These are phyloP conservation scores for Macrostomum lignano DNA, from an alignment of 1,140 invertebrate genomes.

Conservation along the genomic window DNA sequence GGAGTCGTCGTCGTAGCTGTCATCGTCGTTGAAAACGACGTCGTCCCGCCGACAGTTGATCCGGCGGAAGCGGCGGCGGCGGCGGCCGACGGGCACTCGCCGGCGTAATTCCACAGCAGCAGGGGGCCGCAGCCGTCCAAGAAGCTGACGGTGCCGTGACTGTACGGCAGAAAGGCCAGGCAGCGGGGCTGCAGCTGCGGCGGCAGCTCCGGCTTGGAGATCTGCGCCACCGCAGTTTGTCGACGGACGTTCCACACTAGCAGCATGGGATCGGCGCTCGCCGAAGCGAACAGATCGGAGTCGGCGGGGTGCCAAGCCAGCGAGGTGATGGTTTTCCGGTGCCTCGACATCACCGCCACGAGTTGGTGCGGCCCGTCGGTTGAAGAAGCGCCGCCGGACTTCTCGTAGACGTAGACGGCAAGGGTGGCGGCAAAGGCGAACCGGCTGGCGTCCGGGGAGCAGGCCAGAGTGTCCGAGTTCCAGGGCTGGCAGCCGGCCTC, in stretches of 20 bases:
- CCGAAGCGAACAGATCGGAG: constrained; percentile 20
- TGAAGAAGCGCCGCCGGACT: too few relatives aligned
- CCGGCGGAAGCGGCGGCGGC: too few relatives aligned
- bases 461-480: constrained; percentile 25
- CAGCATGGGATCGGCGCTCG: constrained; percentile 17
- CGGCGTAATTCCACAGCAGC: constrained; percentile 15
- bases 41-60: too few relatives aligned
- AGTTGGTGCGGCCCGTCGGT: too few relatives aligned
- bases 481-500: constrained; percentile 29
- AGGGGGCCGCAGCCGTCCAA: constrained; percentile 16
- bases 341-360: constrained; percentile 30
- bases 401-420: constrained; percentile 30
- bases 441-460: constrained; percentile 15
- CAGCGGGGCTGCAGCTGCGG: constrained; percentile 12
- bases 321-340: constrained; percentile 29
- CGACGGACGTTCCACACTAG: constrained; percentile 22
- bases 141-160: constrained; percentile 15
- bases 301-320: constrained; percentile 22
- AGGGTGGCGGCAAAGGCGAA: constrained; percentile 31
- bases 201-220: constrained; percentile 11
- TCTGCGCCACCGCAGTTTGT: constrained; percentile 13
- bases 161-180: constrained; percentile 11
- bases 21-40: too few relatives aligned
- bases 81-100: not conserved
- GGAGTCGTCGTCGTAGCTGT: too few relatives aligned